phyloP scores from a whole-genome alignment of 2,797 vertebrate species.

The Microcaecilia unicolor region DNA sequence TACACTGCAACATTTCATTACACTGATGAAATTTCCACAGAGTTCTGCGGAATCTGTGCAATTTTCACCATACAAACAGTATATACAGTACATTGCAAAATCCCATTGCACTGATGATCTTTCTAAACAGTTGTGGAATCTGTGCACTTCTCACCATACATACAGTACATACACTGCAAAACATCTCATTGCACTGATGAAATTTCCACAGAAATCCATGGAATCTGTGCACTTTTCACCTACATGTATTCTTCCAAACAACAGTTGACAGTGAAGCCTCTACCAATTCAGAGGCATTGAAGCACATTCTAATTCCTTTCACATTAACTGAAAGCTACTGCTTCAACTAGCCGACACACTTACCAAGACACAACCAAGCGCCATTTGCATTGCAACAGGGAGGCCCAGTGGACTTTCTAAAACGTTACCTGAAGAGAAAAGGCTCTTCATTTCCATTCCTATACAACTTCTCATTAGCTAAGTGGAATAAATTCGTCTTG shows the following conservation, averaged over 20 bases:
- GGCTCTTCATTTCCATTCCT: slow-evolving; percentile 68
- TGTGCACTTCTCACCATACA: no score
- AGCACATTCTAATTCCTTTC: slow-evolving; percentile 55
- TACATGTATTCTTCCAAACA: slow-evolving; percentile 29
- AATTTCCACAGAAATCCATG: slow-evolving; percentile 34
- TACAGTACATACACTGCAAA: no score
- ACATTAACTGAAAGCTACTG: slow-evolving; percentile 50
- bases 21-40: no score
- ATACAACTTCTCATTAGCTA: slow-evolving; percentile 79
- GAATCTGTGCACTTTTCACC: slow-evolving; percentile 16
- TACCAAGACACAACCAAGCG: slow-evolving; percentile 42
- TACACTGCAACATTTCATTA: no score
- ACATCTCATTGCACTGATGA: no score
- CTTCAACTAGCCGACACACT: slow-evolving; percentile 57
- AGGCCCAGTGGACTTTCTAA: slow-evolving; percentile 41
- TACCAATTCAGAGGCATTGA: slow-evolving; percentile 46
- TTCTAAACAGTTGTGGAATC: no score
- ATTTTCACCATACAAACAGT: no score
- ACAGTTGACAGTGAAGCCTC: slow-evolving; percentile 51
- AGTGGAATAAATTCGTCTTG: slow-evolving; percentile 78
- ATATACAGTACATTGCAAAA: no score
- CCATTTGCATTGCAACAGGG: slow-evolving; percentile 62
- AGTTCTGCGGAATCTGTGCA: slow-evolving; percentile 28
- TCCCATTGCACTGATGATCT: no score
- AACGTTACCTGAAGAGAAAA: slow-evolving; percentile 42